Evolutionary conservation across 2,113 vertebrate genomes (phyloP).

Genomic region (Urocynchramus pylzowi): DNA sequence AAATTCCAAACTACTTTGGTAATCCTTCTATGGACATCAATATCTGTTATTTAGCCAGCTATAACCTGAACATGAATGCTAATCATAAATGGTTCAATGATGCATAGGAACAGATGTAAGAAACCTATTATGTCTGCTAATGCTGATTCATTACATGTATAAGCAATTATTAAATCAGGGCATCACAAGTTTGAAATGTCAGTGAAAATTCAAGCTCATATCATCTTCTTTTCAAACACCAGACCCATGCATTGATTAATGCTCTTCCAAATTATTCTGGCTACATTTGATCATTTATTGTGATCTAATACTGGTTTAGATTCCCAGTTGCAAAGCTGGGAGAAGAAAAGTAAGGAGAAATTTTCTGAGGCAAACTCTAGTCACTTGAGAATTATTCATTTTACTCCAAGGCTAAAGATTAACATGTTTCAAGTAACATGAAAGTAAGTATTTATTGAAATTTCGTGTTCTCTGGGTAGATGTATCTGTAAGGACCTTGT

Average conservation of each 20-base stretch:
- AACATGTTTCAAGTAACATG: background rate
- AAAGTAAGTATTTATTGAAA: background rate
- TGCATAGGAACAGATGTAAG: background rate
- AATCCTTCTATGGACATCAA: background rate
- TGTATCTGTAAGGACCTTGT: background rate
- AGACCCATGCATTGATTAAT: background rate
- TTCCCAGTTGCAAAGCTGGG: background rate
- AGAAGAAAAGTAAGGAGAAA: background rate
- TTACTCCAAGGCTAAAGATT: background rate
- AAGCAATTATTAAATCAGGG: background rate
- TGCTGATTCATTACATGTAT: background rate
- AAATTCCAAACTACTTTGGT: background rate
- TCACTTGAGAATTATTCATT: accelerated
- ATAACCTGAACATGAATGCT: background rate
- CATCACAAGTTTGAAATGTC: background rate
- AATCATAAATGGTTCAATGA: background rate
- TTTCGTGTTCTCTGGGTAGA: background rate
- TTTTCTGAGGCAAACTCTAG: background rate
- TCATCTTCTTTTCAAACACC: background rate
- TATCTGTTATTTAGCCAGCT: background rate
- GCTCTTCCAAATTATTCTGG: background rate
- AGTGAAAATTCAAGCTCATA: background rate
- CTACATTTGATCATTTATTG: background rate
- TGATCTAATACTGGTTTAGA: background rate
- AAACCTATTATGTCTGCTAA: background rate